Evolutionary conservation across 2,113 vertebrate genomes (phyloP), one percentile per base, ranked within the genome.

Genomic region (Pedetes capensis): DNA sequence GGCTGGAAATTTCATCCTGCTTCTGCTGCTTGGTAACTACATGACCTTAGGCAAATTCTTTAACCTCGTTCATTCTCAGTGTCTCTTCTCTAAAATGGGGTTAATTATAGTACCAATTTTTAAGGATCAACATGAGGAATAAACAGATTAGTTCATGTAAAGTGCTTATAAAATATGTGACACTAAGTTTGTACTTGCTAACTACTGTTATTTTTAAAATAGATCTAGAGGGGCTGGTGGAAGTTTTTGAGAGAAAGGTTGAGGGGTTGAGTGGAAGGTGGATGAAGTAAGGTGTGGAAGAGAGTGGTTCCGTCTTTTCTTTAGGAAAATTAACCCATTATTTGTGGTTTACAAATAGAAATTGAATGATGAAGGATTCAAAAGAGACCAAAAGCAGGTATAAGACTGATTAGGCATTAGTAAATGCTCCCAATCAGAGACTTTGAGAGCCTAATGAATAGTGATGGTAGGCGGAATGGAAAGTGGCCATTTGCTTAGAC

Each of bases 81-180:
- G 85, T 94, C 47, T 78, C 47, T 57, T 84, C 34, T 88, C 63
- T 86, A 82, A 84, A 55, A 53, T 32, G 20, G 68, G 69, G 11
- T 64, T 49, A n/a, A 82, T 64, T 47, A 23, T 64, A 78, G 9
- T 51, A 59, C 17, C 64, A 75, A 17, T 87, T 71, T 89, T 49
- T 85, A 39, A 72, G 64, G 37, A 20, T 4, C 55, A 66, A 72
- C 23, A 0, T 69, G 49, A 89, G 39, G 68, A 81, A 14, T 78
- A 68, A 89, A 87, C 6, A 25, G 61, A 59, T 71, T 61, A 69
- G 22, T 85, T 92, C 53, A 81, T 17, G 23, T 57, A 20, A 82
- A 76, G n/a, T 32, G 34, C 11, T 97, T 93, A 64, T 81, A 83
- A 74, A 95, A 72, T 37, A 85, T 13, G 12, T 72, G 66, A 14